Percentiles rank a stretch among this genome's conserved stretches.
Conservation (phyloP, 2,888 invertebrate genomes). For the Arrhopalites spinosus region DNA sequence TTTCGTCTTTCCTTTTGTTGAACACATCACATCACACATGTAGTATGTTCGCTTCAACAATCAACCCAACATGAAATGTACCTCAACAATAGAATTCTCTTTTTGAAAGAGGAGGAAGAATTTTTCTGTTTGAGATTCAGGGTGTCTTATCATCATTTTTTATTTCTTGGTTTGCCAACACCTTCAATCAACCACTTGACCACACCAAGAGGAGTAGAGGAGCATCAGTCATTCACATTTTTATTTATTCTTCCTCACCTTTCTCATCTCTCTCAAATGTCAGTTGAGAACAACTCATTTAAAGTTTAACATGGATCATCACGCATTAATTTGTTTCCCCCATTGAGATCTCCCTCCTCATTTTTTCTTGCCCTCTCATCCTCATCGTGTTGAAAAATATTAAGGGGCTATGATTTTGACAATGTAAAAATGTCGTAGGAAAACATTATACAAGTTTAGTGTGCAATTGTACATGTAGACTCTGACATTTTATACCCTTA, state of each 20-base stretch:
- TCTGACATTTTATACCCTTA: no score
- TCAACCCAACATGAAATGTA: no score
- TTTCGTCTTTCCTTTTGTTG: background rate
- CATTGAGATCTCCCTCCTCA: background rate
- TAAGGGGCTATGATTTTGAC: no score
- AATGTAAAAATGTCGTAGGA: no score
- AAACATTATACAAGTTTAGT: no score
- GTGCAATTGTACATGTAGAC: no score
- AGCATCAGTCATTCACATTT: background rate
- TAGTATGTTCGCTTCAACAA: background rate
- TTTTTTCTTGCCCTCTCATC: background rate
- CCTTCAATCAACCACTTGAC: constrained; percentile 4
- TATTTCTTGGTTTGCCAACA: background rate
- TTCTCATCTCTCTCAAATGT: background rate
- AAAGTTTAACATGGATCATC: background rate
- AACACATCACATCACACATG: background rate
- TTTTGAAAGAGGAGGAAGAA: no score
- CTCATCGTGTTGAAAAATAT: no score
- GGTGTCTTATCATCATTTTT: background rate
- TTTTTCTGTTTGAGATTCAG: background rate
- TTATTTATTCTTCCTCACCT: background rate
- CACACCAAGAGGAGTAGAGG: background rate
- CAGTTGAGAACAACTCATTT: background rate
- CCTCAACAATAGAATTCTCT: no score
- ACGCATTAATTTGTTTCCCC: background rate